phyloP scores from a whole-genome alignment of 2,888 invertebrate species.

The Tuta absoluta region DNA sequence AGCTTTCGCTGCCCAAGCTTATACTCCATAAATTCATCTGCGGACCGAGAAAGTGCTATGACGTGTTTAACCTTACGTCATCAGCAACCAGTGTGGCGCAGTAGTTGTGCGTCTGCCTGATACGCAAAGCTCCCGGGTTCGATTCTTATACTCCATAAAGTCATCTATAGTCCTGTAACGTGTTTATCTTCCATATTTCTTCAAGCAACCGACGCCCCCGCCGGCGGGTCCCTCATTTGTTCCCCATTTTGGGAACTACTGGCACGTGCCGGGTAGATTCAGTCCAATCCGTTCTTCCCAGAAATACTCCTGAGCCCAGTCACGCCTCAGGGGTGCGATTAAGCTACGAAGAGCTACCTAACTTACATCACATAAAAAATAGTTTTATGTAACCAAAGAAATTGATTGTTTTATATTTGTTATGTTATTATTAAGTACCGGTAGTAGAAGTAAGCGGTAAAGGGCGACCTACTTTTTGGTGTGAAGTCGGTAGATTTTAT shows the following conservation, averaged over 20 bases:
- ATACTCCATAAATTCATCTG: constrained; percentile 11
- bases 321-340: too few relatives aligned
- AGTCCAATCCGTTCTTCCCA: too few relatives aligned
- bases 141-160: constrained; percentile 4
- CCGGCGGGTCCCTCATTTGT: too few relatives aligned
- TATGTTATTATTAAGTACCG: not conserved
- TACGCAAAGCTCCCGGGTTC: too few relatives aligned
- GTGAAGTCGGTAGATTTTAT: constrained; percentile 1
- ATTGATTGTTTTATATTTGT: not conserved
- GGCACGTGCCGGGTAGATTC: too few relatives aligned
- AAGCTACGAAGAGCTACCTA: too few relatives aligned
- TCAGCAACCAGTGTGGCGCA: not conserved
- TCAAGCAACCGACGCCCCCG: too few relatives aligned
- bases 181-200: not conserved
- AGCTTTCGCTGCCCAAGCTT: constrained; percentile 16
- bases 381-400: not conserved
- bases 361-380: not conserved
- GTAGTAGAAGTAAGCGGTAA: not conserved
- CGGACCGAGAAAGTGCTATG: constrained; percentile 10
- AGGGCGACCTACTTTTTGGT: constrained; percentile 8
- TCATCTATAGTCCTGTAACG: not conserved
- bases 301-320: too few relatives aligned
- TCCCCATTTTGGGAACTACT: too few relatives aligned
- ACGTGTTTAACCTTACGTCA: constrained; percentile 6
- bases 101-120: not conserved